Base-by-base conservation (phyloP, 2,888 invertebrate genomes). In the Cataglyphis rosenhaueri region DNA sequence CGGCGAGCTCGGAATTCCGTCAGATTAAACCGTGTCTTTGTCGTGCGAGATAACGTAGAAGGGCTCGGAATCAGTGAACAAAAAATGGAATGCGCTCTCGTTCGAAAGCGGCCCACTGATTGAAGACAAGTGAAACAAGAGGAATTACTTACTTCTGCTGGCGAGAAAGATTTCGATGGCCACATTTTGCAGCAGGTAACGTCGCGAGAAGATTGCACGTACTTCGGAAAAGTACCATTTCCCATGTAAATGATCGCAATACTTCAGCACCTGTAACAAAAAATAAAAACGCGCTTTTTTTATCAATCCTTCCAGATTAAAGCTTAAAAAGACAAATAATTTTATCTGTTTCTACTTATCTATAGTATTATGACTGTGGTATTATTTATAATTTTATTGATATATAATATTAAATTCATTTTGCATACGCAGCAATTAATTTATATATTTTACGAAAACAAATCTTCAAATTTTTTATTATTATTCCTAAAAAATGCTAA, bases 141-240 rank as follows among this genome's bases (percentile, higher is more conserved):
- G 62, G 78, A 81, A 82, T 85, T 64, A 97, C 98, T 97, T 95
- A 99, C 99, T 99, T 96, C 99, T 97, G 95, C 99, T 99, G 52
- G 99, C 99, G 90, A 99, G 96, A 96, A 99, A 99, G 94, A 99
- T 98, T 95, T 99, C 99, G 94, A 99, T 97, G 88, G 99, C 99
- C 82, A 98, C 97, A 95, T 99, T 99, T 95, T 99, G 99, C 90
- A 99, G 96, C 78, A 99, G 96, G 95, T 99, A 99, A 64, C 99
- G 96, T 3, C 99, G 96, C 12, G 99, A 98, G 96, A 99, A 99
- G 92, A 99, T 99, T 85, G 99, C 99, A 15, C 99, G 97, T 87
- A 99, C 98, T 96, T 99, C 99, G 91, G 98, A 98, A 96, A 99
- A 99, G 96, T 99, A 99, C 99, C 99, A 99, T 95, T 99, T 99